Evolutionary conservation across 1,140 invertebrate genomes (phyloP).

Genomic region (Ostrea denselamellosa): DNA sequence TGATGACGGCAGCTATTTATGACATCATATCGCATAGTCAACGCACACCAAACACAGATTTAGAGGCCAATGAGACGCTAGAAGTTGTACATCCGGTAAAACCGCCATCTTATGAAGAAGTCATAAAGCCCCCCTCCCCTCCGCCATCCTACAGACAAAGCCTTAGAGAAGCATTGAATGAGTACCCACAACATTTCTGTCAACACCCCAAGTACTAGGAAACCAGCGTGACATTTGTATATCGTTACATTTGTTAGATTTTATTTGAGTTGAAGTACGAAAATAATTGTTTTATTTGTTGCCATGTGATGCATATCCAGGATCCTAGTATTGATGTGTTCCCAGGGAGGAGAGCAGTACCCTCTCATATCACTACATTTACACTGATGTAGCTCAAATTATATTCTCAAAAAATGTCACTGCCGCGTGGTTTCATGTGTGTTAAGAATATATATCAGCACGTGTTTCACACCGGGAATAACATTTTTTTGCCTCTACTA

Average conservation of each 20-base stretch:
- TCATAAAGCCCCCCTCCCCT: background rate
- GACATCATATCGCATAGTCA: background rate
- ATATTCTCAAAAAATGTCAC: no score
- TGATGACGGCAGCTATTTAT: conserved; percentile 15
- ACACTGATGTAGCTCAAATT: no score
- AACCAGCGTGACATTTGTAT: background rate
- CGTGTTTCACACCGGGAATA: no score
- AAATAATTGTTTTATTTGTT: no score
- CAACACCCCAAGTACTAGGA: background rate
- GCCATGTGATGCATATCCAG: no score
- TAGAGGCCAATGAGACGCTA: background rate
- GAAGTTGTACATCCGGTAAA: background rate
- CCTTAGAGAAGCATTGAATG: background rate
- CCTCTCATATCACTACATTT: no score
- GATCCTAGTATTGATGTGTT: no score
- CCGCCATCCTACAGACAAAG: background rate
- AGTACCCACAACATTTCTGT: background rate
- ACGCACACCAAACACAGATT: background rate
- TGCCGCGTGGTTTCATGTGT: no score
- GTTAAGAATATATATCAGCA: no score
- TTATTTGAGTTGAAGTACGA: no score
- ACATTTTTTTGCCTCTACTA: no score
- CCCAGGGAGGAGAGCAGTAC: no score
- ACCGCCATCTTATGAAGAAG: background rate
- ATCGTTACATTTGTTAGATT: background rate